A percentile compares a stretch with the other conserved stretches of the same genome.
Evolutionary conservation across 2,888 invertebrate genomes (phyloP).

Genomic region (Drosophila emarginata): DNA sequence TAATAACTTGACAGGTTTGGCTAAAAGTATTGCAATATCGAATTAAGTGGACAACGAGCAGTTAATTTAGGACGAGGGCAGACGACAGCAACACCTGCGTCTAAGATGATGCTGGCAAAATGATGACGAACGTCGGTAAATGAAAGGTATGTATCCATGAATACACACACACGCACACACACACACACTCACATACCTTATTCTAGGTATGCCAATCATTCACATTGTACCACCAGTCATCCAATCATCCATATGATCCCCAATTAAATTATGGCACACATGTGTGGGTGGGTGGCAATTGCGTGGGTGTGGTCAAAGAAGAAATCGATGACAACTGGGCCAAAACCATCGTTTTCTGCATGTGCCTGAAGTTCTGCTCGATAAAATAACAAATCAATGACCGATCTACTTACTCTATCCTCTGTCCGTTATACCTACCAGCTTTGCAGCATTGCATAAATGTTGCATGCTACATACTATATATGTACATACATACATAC

Average conservation of each 20-base stretch:
- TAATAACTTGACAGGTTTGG: too few relatives aligned
- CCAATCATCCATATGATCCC: neutral
- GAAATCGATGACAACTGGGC: neutral
- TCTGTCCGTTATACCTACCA: neutral
- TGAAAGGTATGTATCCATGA: too few relatives aligned
- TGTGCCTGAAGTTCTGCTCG: slow-evolving; percentile 59
- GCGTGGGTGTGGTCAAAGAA: slow-evolving; percentile 2
- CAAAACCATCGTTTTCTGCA: neutral
- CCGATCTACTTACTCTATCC: neutral
- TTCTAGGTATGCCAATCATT: neutral
- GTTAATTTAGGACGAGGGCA: neutral
- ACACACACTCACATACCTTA: too few relatives aligned
- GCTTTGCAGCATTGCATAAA: slow-evolving; percentile 10
- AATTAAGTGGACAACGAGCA: neutral
- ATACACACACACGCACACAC: too few relatives aligned
- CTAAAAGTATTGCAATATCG: neutral
- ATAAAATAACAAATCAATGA: slow-evolving; percentile 40
- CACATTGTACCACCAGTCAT: too few relatives aligned
- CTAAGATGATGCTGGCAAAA: neutral
- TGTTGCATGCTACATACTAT: neutral
- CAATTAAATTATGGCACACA: neutral
- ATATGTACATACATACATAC: too few relatives aligned
- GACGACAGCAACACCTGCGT: neutral
- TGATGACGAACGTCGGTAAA: too few relatives aligned
- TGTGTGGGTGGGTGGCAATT: neutral